phyloP scores from a whole-genome alignment of 1,140 invertebrate genomes.

The Drosophila parabipectinata region DNA sequence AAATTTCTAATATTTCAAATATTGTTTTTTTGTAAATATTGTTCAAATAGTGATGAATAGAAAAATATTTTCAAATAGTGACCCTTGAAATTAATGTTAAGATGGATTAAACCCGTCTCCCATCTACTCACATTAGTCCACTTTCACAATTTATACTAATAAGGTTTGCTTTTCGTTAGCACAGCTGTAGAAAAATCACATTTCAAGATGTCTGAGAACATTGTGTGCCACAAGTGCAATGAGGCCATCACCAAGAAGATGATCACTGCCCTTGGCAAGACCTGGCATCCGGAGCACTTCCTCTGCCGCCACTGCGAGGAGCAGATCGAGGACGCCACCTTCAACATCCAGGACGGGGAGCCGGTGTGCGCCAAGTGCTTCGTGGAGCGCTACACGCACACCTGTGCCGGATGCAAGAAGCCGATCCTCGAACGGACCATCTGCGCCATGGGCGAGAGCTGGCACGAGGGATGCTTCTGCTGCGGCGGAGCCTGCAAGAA shows the following conservation, averaged over 20 bases:
- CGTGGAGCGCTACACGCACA: constrained; percentile 88
- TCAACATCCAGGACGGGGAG: constrained; percentile 88
- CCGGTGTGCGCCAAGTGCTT: constrained; percentile 91
- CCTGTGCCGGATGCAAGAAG: constrained; percentile 88
- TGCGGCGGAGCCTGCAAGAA: constrained; percentile 90
- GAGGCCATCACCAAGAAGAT: constrained; percentile 72
- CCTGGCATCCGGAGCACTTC: constrained; percentile 99
- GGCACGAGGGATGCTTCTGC: constrained; percentile 94
- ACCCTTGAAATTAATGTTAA: background rate
- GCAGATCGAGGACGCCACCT: constrained; percentile 86
- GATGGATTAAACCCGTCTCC: background rate
- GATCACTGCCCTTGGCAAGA: constrained; percentile 96
- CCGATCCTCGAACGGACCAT: constrained; percentile 88
- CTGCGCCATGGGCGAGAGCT: constrained; percentile 90
- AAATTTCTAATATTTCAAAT: too few species aligned
- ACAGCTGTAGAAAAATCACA: background rate
- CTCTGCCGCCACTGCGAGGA: constrained; percentile 90
- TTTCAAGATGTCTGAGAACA: constrained; percentile 44
- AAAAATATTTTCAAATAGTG: background rate
- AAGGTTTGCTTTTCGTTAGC: background rate
- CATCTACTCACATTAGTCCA: background rate
- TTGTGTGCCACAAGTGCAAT: constrained; percentile 78
- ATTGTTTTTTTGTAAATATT: too few species aligned
- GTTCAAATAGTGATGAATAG: too few species aligned
- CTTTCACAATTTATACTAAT: background rate